Evolutionary conservation across 2,888 invertebrate genomes (phyloP).

Genomic region (Melipona beecheii): DNA sequence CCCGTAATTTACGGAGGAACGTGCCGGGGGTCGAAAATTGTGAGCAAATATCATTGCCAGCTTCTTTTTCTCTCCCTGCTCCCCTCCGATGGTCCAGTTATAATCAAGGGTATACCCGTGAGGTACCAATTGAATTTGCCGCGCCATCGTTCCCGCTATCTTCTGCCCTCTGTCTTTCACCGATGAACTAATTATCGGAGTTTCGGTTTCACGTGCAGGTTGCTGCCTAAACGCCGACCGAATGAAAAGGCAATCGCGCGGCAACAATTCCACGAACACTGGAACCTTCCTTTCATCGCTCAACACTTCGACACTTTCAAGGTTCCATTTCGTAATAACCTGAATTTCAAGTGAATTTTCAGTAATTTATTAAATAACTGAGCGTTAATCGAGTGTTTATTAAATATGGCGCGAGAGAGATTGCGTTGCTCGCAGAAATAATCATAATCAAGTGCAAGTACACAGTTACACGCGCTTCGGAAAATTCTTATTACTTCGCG

Average conservation of each 20-base stretch:
- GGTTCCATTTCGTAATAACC: no score
- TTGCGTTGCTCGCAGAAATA: not conserved
- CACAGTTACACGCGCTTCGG: no score
- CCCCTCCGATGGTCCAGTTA: slow-evolving; percentile 63
- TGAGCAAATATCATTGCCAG: slow-evolving; percentile 68
- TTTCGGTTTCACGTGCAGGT: slow-evolving; percentile 57
- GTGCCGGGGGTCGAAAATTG: slow-evolving; percentile 69
- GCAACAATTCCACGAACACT: not conserved
- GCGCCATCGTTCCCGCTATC: slow-evolving; percentile 47
- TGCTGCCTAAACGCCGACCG: slow-evolving; percentile 32
- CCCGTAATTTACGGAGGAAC: slow-evolving; percentile 69
- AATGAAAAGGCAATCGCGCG: slow-evolving; percentile 44
- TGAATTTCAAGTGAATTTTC: no score
- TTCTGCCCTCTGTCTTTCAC: slow-evolving; percentile 24
- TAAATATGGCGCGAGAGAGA: not conserved
- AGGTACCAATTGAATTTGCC: slow-evolving; percentile 69
- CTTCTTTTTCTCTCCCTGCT: slow-evolving; percentile 48
- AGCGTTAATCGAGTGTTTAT: not conserved
- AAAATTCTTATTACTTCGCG: no score
- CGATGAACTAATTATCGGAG: slow-evolving; percentile 65
- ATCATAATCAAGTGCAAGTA: not conserved
- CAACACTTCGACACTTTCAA: not conserved
- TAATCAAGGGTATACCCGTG: slow-evolving; percentile 65
- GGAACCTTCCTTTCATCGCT: slow-evolving; percentile 3
- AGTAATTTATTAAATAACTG: no score